Evolutionary conservation across 2,113 vertebrate species (phyloP).

Genomic region (Leuciscus idus): DNA sequence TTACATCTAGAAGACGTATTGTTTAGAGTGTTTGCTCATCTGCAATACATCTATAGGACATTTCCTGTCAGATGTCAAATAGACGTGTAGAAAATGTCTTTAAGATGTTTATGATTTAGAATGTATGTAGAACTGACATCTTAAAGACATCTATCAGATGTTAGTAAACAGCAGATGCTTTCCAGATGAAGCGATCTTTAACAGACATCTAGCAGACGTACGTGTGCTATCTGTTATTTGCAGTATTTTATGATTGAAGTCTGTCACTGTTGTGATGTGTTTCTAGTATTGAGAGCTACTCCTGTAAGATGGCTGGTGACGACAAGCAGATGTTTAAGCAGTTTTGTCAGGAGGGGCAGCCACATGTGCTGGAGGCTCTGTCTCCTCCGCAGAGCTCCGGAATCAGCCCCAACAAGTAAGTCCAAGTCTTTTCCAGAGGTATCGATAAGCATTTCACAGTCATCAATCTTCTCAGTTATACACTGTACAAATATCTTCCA

Average conservation of each 20-base stretch:
- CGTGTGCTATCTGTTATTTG: neutral
- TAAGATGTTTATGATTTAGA: too few species aligned
- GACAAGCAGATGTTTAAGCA: slow-evolving; percentile 98
- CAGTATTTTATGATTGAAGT: neutral
- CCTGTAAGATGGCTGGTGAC: slow-evolving; percentile 95
- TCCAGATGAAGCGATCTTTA: too few species aligned
- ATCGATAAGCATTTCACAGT: neutral
- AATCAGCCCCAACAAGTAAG: slow-evolving; percentile 85
- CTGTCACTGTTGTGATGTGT: slow-evolving; percentile 1
- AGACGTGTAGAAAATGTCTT: too few species aligned
- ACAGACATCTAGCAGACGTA: too few species aligned
- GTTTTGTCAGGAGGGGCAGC: slow-evolving; percentile 96
- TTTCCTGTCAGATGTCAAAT: too few species aligned
- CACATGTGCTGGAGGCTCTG: slow-evolving; percentile 90
- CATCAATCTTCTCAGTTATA: neutral
- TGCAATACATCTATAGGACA: too few species aligned
- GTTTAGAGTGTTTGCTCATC: too few species aligned
- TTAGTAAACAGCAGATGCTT: too few species aligned
- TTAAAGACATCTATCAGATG: too few species aligned
- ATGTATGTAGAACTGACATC: too few species aligned
- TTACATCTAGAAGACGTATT: too few species aligned
- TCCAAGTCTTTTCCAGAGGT: neutral
- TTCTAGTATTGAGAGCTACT: slow-evolving; percentile 93
- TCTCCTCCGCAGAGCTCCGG: slow-evolving; percentile 88
- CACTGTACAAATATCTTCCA: neutral